phyloP scores from a whole-genome alignment of 1,140 invertebrate genomes.

The Andrena cerasifolii region DNA sequence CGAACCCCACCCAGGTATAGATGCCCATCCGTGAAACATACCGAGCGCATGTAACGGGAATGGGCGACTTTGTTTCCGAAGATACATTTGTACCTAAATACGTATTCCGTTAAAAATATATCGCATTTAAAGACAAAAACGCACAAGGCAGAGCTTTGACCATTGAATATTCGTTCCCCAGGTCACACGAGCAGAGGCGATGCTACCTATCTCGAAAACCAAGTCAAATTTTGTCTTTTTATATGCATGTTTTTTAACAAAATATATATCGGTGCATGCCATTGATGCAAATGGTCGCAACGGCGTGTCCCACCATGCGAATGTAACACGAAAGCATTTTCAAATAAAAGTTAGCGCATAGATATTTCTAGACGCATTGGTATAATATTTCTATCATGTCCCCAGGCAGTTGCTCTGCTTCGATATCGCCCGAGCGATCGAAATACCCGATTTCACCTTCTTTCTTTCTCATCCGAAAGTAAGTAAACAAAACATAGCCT shows the following conservation, averaged over 20 bases:
- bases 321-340: neutral
- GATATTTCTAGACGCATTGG: neutral
- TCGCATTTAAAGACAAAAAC: neutral
- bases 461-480: too few relatives aligned
- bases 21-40: too few relatives aligned
- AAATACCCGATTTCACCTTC: neutral
- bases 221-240: neutral
- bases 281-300: neutral
- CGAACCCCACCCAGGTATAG: neutral
- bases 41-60: neutral
- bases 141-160: neutral
- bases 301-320: neutral
- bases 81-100: neutral
- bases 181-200: constrained; percentile 4
- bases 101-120: neutral
- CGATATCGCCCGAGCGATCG: neutral
- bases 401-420: neutral
- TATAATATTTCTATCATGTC: neutral
- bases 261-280: neutral
- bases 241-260: neutral
- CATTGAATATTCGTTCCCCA: constrained; percentile 8
- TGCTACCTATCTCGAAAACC: neutral
- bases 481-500: too few relatives aligned
- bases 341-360: constrained; percentile 1
- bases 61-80: neutral